Evolutionary conservation across 2,113 vertebrate species (phyloP).

Genomic region (Solea senegalensis): DNA sequence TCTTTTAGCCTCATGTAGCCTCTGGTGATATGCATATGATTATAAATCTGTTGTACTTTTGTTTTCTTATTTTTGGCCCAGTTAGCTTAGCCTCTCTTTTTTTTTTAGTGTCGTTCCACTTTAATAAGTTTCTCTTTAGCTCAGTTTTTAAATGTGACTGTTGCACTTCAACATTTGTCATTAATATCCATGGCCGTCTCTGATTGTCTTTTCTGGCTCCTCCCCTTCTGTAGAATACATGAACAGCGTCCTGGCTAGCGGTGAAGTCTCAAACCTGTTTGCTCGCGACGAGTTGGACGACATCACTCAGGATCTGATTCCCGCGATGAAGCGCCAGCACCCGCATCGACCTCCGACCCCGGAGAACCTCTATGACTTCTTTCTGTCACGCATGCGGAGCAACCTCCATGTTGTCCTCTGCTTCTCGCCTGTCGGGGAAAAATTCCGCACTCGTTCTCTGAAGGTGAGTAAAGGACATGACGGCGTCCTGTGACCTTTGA

Average conservation of each 20-base stretch:
- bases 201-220: background rate
- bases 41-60: no score
- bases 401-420: constrained; percentile 87
- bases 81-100: no score
- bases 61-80: no score
- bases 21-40: no score
- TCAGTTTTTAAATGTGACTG: no score
- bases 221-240: constrained; percentile 79
- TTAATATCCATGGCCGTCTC: no score
- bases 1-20: no score
- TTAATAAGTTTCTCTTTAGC: no score
- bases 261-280: constrained; percentile 88
- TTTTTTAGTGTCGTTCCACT: no score
- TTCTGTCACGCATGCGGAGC: constrained; percentile 83
- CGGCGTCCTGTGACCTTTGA: background rate
- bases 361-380: constrained; percentile 87
- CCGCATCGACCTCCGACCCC: constrained; percentile 77
- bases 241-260: constrained; percentile 87
- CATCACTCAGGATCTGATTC: constrained; percentile 85
- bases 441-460: constrained; percentile 82
- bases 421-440: constrained; percentile 89
- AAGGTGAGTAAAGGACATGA: constrained; percentile 41
- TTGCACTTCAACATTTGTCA: no score
- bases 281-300: constrained; percentile 85
- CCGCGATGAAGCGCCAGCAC: constrained; percentile 82